Base-by-base conservation (phyloP, 2,888 invertebrate species). In the Malachius bipustulatus region DNA sequence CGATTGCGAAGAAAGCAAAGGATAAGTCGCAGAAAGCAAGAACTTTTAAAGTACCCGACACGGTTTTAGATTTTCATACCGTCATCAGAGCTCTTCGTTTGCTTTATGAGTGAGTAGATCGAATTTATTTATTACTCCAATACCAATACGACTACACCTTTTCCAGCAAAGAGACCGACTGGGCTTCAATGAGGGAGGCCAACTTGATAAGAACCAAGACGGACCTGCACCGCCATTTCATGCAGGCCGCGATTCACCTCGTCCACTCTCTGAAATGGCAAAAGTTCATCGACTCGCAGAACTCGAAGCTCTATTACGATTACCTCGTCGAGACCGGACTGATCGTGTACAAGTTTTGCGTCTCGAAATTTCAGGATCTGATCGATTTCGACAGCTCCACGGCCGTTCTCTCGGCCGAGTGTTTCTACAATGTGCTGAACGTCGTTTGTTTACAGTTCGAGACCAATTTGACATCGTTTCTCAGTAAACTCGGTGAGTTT, bases 191-290 rank as follows among this genome's bases (percentile, higher is more conserved):
- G 2, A 66, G 68, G 10, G 67, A 73, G 39, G 63, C 67, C 4
- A 66, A 64, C 36, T 47, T 62, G 11, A 47, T 78, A 8, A 67
- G 69, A 42, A 59, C 62, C 0, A 66, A 70, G 1, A 57, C 63
- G 0, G 71, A 73, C 27, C 66, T 78, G 47, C 74, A 75, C 52
- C 62, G 63, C 14, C 76, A 73, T 56, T 60, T 66, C n/a, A 45
- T 76, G 38, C 63, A 67, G 36, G 57, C 57, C 1, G 63, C 65
- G 1, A 45, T 63, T 10, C 55, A 61, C 41, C 46, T 67, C 12
- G 42, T 70, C 4, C 59, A 61, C 16, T 53, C 45, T 32, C 40
- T 68, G 1, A 63, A 65, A 42, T 43, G 47, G 1, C 44, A 55
- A n/a, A 64, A 59, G 48, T 47, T 48, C 4, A 37, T 54, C 6